These are phyloP conservation scores for Heliconius aoede DNA, from an alignment of 2,888 invertebrate genomes.

Conservation along the genomic window DNA sequence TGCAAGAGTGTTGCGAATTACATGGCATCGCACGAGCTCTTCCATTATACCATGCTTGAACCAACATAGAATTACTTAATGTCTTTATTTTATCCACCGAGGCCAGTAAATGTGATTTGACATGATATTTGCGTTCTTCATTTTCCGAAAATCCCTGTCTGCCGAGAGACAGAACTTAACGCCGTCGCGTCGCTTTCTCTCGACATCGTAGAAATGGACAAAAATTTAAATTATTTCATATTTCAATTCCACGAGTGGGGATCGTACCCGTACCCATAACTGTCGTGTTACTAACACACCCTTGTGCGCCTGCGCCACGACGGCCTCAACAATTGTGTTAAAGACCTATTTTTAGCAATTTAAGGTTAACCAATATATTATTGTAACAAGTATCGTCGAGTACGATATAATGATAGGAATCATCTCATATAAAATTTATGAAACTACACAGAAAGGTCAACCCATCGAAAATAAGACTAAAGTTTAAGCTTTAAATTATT, in stretches of 20 bases:
- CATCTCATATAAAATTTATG: conserved; percentile 16
- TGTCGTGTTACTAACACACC: neutral
- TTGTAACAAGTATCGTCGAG: neutral
- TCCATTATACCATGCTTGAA: neutral
- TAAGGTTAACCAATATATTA: neutral
- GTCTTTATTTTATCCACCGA: neutral
- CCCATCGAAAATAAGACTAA: neutral
- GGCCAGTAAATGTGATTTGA: no score
- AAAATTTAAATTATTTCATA: no score
- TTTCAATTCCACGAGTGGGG: no score
- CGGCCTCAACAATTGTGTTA: neutral
- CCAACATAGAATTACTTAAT: neutral
- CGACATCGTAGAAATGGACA: no score
- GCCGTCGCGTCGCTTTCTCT: no score
- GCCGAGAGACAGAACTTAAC: no score
- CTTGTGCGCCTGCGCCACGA: neutral
- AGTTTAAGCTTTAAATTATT: neutral
- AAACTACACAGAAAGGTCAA: neutral
- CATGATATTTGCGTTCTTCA: no score
- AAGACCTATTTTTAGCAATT: conserved; percentile 17
- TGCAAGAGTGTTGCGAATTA: conserved; percentile 20
- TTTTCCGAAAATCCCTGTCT: no score
- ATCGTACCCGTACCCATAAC: no score
- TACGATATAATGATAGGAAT: neutral
- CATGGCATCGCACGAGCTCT: conserved; percentile 6